Conservation (phyloP, 1,140 invertebrate genomes). For the Atta cephalotes region DNA sequence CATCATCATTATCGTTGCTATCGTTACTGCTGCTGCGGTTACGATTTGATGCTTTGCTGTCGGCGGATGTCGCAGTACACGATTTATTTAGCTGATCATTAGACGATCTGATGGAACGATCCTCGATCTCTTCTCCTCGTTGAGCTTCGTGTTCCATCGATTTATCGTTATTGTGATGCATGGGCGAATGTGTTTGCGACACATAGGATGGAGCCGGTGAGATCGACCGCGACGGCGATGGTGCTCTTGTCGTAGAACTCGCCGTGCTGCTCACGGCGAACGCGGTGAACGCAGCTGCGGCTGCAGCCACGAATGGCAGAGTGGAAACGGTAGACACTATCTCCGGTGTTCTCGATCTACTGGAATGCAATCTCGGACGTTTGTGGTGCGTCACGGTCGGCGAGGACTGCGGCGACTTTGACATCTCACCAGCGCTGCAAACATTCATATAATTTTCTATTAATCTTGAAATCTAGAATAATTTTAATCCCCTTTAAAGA, state of each 20-base stretch:
- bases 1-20: neutral
- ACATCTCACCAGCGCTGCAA: constrained; percentile 38
- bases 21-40: neutral
- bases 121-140: constrained; percentile 10
- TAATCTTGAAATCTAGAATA: neutral
- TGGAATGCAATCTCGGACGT: neutral
- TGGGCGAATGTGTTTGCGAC: constrained; percentile 51
- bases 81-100: constrained; percentile 28
- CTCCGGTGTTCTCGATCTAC: constrained; percentile 62
- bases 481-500: neutral
- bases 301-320: constrained; percentile 50
- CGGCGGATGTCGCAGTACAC: neutral
- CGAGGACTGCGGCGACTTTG: constrained; percentile 67
- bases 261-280: constrained; percentile 55
- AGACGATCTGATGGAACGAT: neutral
- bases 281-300: constrained; percentile 59
- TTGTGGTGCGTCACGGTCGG: constrained; percentile 12
- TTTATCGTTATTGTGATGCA: constrained; percentile 47
- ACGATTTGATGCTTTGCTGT: neutral
- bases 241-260: constrained; percentile 61
- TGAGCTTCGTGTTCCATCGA: neutral
- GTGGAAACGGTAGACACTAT: constrained; percentile 61
- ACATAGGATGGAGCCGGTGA: constrained; percentile 64
- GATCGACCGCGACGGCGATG: constrained; percentile 70
- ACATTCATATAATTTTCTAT: neutral